Conservation (phyloP, 2,113 vertebrate genomes). For the Misgurnus anguillicaudatus region DNA sequence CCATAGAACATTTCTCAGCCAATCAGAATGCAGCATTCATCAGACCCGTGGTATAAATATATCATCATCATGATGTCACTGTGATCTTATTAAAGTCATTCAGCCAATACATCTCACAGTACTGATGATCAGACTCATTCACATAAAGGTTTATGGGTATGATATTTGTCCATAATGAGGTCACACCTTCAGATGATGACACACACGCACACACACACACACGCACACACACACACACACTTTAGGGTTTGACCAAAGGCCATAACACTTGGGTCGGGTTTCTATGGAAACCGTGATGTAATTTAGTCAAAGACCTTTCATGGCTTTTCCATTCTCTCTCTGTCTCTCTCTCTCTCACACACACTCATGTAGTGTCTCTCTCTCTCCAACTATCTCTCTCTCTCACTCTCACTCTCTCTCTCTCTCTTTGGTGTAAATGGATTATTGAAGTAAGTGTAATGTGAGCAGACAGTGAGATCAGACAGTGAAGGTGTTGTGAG, state of each 20-base stretch:
- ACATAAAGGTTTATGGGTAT: too few species aligned
- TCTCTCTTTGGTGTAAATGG: slow-evolving; percentile 35
- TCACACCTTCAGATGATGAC: too few species aligned
- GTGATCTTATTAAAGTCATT: too few species aligned
- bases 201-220: too few species aligned
- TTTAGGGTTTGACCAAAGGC: slow-evolving; percentile 17
- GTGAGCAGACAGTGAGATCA: background rate
- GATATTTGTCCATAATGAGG: too few species aligned
- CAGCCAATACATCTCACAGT: too few species aligned
- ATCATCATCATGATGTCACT: too few species aligned
- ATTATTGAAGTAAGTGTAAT: slow-evolving; percentile 47
- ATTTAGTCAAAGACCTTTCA: slow-evolving; percentile 38
- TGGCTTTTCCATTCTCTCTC: background rate
- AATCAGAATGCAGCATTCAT: too few species aligned
- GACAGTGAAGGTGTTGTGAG: background rate
- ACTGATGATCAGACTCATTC: too few species aligned
- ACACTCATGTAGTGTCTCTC: too few species aligned
- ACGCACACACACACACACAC: background rate
- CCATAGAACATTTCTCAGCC: too few species aligned
- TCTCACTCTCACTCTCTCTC: slow-evolving; percentile 9
- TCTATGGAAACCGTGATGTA: slow-evolving; percentile 59
- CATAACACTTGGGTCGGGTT: slow-evolving; percentile 45
- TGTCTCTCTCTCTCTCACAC: background rate
- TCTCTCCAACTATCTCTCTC: slow-evolving; percentile 19
- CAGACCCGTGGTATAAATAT: too few species aligned